Evolutionary conservation across 2,113 vertebrate genomes (phyloP).

Genomic region (Martes martes): DNA sequence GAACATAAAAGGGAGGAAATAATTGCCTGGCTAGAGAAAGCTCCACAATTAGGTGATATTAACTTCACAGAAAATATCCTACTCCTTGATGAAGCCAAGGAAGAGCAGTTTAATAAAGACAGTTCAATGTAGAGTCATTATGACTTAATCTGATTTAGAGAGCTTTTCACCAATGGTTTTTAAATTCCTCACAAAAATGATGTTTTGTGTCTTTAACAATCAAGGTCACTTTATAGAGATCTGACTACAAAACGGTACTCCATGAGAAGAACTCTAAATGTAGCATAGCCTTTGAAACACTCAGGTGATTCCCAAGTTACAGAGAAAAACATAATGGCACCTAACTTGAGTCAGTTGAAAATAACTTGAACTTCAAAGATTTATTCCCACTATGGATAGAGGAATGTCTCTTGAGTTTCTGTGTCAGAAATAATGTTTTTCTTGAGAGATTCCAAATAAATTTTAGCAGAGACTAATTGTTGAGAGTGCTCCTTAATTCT

Average conservation of each 20-base stretch:
- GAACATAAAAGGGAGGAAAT: neutral
- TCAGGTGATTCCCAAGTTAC: conserved; percentile 39
- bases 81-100: neutral
- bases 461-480: conserved; percentile 35
- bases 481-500: neutral
- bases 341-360: neutral
- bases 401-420: neutral
- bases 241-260: conserved; percentile 18
- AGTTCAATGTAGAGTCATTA: neutral
- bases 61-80: neutral
- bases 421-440: neutral
- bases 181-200: neutral
- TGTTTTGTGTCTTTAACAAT: neutral
- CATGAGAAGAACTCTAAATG: conserved; percentile 55
- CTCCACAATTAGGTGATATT: neutral
- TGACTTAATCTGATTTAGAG: neutral
- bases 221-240: conserved; percentile 20
- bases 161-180: neutral
- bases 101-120: neutral
- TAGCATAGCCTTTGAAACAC: conserved; percentile 45
- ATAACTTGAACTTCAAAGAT: conserved; percentile 22
- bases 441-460: neutral
- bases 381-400: neutral
- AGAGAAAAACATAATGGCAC: conserved; percentile 7
- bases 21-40: neutral